A percentile compares a stretch with the other conserved stretches of the same genome.
phyloP scores from a whole-genome alignment of 2,888 invertebrate genomes.

The Cryptus viduatorius region DNA sequence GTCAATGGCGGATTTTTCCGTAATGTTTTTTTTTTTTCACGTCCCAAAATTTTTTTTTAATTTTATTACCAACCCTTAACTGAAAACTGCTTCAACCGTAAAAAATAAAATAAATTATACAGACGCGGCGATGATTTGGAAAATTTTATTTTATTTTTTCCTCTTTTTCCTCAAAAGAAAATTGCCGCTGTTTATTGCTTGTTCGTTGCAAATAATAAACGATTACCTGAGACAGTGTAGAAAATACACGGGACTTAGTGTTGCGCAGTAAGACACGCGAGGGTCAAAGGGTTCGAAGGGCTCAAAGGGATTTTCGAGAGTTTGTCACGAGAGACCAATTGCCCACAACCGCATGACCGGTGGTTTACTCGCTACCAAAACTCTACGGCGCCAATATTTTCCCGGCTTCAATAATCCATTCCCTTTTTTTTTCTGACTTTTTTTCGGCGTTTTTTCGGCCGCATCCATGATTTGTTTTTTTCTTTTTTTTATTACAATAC shows the following conservation, averaged over 20 bases:
- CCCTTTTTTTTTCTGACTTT: not conserved
- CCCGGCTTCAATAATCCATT: not conserved
- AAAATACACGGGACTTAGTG: not conserved
- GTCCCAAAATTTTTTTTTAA: too few species aligned
- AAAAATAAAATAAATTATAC: too few species aligned
- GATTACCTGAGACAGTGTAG: too few species aligned
- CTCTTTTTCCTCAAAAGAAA: not conserved
- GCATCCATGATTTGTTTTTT: not conserved
- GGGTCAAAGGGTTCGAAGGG: not conserved
- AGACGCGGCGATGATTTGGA: too few species aligned
- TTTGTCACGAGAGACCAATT: constrained; percentile 27
- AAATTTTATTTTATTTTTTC: too few species aligned
- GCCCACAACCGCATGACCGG: not conserved
- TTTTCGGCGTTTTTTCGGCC: not conserved
- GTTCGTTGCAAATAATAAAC: constrained; percentile 22
- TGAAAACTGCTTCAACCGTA: too few species aligned
- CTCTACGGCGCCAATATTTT: constrained; percentile 8
- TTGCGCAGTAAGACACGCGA: not conserved
- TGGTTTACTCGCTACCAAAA: not conserved
- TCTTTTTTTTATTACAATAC: not conserved
- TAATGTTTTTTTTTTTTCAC: too few species aligned
- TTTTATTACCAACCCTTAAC: too few species aligned
- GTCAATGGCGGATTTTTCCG: too few species aligned
- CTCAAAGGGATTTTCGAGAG: constrained; percentile 22
- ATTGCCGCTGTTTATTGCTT: not conserved